These are phyloP conservation scores for Arnoldichthys spilopterus DNA, from an alignment of 2,797 vertebrate species.

Conservation along the genomic window DNA sequence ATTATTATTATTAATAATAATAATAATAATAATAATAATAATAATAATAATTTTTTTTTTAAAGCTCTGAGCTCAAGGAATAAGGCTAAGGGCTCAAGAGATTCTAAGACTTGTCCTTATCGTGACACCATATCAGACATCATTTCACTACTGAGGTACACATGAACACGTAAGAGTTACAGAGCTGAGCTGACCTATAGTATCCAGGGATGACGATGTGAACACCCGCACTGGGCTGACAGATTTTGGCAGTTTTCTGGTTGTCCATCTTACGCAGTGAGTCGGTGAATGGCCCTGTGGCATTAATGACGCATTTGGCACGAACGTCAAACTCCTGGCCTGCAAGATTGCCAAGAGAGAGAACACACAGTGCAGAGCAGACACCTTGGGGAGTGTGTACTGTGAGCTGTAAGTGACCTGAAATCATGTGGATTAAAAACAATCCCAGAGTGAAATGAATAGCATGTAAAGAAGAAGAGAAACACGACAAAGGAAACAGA, in stretches of 20 bases:
- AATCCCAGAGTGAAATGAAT: neutral
- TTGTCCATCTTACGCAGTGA: slow-evolving; percentile 94
- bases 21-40: too few relatives aligned
- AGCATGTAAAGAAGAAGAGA: neutral
- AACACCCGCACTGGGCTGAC: slow-evolving; percentile 94
- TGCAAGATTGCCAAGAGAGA: slow-evolving; percentile 70
- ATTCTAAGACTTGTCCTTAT: neutral
- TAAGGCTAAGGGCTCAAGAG: too few relatives aligned
- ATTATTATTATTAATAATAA: too few relatives aligned
- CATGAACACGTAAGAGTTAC: neutral
- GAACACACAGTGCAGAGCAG: slow-evolving; percentile 45
- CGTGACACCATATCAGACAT: neutral
- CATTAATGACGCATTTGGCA: slow-evolving; percentile 98
- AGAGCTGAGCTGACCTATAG: slow-evolving; percentile 83
- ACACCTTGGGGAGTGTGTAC: neutral
- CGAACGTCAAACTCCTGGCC: slow-evolving; percentile 92
- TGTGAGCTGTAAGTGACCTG: neutral
- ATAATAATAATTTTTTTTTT: too few relatives aligned
- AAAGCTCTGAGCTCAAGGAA: too few relatives aligned
- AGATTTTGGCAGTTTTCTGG: slow-evolving; percentile 83
- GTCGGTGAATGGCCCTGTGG: slow-evolving; percentile 97
- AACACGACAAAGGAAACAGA: neutral
- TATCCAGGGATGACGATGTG: slow-evolving; percentile 98
- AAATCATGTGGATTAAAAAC: neutral
- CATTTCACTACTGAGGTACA: neutral